These are phyloP conservation scores for Peromyscus polionotus DNA, from an alignment of 2,113 vertebrate species.

Conservation along the genomic window DNA sequence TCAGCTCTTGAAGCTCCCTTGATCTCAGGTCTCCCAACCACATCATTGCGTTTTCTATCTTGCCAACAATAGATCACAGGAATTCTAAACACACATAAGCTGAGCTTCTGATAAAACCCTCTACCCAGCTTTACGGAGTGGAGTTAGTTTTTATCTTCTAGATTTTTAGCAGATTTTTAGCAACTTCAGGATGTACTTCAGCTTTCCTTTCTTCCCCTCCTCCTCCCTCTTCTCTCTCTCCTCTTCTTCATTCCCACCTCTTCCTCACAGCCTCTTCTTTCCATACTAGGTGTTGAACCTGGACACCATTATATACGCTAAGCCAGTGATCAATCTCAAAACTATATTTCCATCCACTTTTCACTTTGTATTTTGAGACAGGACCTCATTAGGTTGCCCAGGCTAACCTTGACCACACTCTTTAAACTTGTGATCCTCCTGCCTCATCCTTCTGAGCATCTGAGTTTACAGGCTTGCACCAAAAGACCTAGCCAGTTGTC, in stretches of 20 bases:
- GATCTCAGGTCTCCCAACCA: not conserved
- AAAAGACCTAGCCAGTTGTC: not conserved
- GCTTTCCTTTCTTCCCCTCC: not conserved
- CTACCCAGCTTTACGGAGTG: too few species aligned
- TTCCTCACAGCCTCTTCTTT: too few species aligned
- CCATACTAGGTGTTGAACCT: not conserved
- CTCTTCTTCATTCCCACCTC: not conserved
- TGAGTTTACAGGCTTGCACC: not conserved
- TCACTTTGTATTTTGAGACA: not conserved
- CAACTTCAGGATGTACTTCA: not conserved
- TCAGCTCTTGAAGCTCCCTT: not conserved
- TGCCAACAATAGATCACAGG: not conserved
- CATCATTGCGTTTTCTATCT: not conserved
- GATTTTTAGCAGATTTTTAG: not conserved
- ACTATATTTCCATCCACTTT: not conserved
- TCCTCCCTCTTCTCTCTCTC: not conserved
- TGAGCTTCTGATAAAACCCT: not conserved
- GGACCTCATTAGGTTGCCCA: not conserved
- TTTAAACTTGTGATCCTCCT: not conserved
- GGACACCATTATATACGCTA: not conserved
- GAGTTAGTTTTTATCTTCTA: not conserved
- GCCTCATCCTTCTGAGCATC: not conserved
- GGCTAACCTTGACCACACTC: not conserved
- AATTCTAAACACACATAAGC: not conserved
- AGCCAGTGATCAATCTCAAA: not conserved